Percentiles rank a stretch among this genome's conserved stretches.
phyloP scores from a whole-genome alignment of 1,140 invertebrate species.

The Drosophila nannoptera region DNA sequence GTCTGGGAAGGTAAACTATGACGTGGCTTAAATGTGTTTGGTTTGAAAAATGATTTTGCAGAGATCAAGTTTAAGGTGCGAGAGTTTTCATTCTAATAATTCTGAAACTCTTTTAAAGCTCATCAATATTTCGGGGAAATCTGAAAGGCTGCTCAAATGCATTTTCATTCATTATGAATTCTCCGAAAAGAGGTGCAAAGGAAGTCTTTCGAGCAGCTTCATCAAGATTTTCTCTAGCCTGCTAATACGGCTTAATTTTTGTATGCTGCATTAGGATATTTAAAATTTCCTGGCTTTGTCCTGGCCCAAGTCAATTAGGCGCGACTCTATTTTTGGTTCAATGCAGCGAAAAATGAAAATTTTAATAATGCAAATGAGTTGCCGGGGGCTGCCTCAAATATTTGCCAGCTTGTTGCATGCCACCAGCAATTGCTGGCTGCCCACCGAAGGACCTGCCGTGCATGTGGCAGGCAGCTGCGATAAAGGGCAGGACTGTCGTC shows the following conservation, averaged over 20 bases:
- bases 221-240: no score
- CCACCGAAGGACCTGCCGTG: slow-evolving; percentile 7
- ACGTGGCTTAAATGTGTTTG: no score
- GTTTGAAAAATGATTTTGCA: no score
- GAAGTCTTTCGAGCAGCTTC: no score
- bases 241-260: not conserved
- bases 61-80: no score
- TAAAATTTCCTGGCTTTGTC: not conserved
- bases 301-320: slow-evolving; percentile 55
- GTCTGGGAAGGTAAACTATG: no score
- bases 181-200: no score
- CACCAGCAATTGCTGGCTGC: slow-evolving; percentile 16
- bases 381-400: slow-evolving; percentile 35
- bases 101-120: no score
- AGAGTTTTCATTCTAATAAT: no score
- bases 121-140: no score
- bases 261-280: slow-evolving; percentile 13
- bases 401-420: slow-evolving; percentile 61
- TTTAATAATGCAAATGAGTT: slow-evolving; percentile 71
- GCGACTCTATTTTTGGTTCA: slow-evolving; percentile 30
- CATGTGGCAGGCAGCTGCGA: not conserved
- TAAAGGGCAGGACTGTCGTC: not conserved
- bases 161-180: no score
- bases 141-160: no score
- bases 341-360: slow-evolving; percentile 61